Conservation (phyloP, 2,113 vertebrate genomes). For the Etheostoma spectabile region DNA sequence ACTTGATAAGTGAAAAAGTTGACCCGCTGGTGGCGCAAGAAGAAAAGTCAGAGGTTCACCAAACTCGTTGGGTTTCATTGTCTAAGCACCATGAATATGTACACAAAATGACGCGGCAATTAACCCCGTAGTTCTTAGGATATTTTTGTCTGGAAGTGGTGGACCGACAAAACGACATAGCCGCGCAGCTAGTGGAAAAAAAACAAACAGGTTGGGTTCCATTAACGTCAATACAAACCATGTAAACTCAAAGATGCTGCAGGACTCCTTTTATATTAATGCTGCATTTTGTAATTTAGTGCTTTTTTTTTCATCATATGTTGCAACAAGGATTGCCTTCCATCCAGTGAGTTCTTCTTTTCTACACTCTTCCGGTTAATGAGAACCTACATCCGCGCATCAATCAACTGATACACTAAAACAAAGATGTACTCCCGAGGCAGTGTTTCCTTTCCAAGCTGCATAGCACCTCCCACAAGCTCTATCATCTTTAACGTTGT, state of each 20-base stretch:
- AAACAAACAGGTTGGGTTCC: too few species aligned
- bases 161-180: too few species aligned
- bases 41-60: too few species aligned
- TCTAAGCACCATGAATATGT: too few species aligned
- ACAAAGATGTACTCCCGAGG: conserved; percentile 17
- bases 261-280: background rate
- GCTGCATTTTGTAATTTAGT: too few species aligned
- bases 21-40: too few species aligned
- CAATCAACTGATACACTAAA: background rate
- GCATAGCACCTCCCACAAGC: background rate
- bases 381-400: background rate
- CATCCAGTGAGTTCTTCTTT: conserved; percentile 1
- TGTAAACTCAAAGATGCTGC: background rate
- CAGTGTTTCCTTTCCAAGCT: conserved; percentile 2
- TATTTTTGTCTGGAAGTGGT: too few species aligned
- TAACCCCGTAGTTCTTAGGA: too few species aligned
- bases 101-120: too few species aligned
- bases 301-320: background rate
- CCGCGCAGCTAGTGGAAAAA: too few species aligned
- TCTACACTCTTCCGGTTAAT: conserved; percentile 1
- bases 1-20: too few species aligned
- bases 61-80: too few species aligned
- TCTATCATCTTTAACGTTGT: conserved; percentile 1
- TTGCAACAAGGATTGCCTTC: background rate
- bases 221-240: background rate